Base-by-base conservation (phyloP, 2,888 invertebrate species). In the Caenorhabditis sp. region DNA sequence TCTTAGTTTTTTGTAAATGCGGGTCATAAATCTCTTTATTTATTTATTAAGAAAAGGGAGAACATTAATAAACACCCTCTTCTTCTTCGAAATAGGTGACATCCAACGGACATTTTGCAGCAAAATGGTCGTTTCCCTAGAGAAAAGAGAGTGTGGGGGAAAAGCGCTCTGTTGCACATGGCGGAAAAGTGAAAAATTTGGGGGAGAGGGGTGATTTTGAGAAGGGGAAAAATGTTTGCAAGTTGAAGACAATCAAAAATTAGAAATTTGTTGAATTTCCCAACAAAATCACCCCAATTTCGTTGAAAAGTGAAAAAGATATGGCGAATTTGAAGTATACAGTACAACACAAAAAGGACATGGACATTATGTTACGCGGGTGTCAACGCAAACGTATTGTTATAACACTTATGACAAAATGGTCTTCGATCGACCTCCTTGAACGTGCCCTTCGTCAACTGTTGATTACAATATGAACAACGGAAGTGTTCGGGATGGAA, bases 401-500 rank as follows among this genome's bases (percentile, higher is more conserved):
- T 95, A 89, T 97, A 99, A 90, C 97, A 99, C 74, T 92, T 91
- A 88, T 99, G 97, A 89, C 99, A 99, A 89, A 97, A 99, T 1
- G 99, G 97, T 88, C 97, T 96, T 87, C 96, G 95, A 88, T 95
- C 95, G 88, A 97, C 96, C 89, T 99, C 99, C 89, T 99, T 99
- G 90, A 99, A 99, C 0, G 97, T 99, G 85, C 97, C 97, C 89
- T 97, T 97, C 90, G 97, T 97, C 82, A 99, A 91, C 88, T 97
- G 97, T 88, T 95, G 93, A 77, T 96, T 91, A 88, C 99, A 99
- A 91, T 97, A 86, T n/a, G 97, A 95, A 90, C 99, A 99, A 8
- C 96, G 95, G 88, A 99, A 99, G 90, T 99, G 97, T 89, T 99
- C 97, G 0, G 97, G 97, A 89, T 99, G 99, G 91, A 95, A 99